Percentiles rank a stretch among this genome's conserved stretches.
Conservation (phyloP, 23 tunicate species). For the Trididemnum miniatum region DNA sequence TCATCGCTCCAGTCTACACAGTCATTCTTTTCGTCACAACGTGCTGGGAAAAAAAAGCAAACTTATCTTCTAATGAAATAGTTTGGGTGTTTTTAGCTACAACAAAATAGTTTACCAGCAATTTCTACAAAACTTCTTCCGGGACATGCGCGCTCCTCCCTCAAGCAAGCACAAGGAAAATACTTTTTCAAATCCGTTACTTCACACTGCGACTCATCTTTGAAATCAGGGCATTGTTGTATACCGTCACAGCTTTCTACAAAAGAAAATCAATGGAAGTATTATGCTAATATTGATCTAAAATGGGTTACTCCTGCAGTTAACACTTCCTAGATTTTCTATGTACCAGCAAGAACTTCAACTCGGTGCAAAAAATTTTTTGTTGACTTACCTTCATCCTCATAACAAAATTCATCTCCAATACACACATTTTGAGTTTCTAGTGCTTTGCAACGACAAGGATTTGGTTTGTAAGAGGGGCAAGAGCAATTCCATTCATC, state of each 20-base stretch:
- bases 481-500: conserved; percentile 9
- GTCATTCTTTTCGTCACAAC: background rate
- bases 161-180: too few relatives aligned
- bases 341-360: too few relatives aligned
- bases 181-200: too few relatives aligned
- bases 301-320: too few relatives aligned
- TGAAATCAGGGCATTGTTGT: background rate
- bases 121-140: too few relatives aligned
- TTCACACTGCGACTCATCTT: background rate
- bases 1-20: conserved; percentile 16
- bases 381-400: background rate
- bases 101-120: too few relatives aligned
- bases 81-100: too few relatives aligned
- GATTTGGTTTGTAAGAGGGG: background rate
- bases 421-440: background rate
- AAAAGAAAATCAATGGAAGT: background rate
- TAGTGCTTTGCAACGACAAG: background rate
- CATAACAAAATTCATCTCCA: background rate
- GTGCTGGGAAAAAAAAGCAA: background rate
- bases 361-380: too few relatives aligned
- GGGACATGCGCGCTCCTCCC: too few relatives aligned
- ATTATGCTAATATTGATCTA: too few relatives aligned
- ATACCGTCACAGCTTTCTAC: conserved; percentile 1
- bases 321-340: too few relatives aligned
- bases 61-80: too few relatives aligned